A percentile compares a stretch with the other conserved stretches of the same genome.
These are phyloP conservation scores for Cebus imitator DNA, from an alignment of 2,113 vertebrate species.

Conservation along the genomic window DNA sequence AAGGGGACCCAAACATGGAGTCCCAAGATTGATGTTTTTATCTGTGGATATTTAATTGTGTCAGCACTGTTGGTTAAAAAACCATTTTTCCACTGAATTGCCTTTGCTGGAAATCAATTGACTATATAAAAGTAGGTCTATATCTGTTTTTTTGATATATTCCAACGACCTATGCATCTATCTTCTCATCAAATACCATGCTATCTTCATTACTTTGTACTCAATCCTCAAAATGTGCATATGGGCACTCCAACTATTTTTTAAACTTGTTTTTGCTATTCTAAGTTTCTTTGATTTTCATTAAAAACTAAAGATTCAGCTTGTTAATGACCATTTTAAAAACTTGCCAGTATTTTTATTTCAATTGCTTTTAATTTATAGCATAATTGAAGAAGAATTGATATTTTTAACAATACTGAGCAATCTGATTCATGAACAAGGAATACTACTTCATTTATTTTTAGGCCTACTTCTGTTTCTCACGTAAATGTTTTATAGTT, in stretches of 20 bases:
- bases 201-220: background rate
- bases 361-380: background rate
- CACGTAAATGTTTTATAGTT: background rate
- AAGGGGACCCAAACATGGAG: no score
- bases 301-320: background rate
- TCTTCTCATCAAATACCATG: background rate
- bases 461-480: background rate
- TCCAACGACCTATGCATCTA: background rate
- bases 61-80: background rate
- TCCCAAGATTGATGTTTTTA: background rate
- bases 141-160: background rate
- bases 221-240: background rate
- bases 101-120: background rate
- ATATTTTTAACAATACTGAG: background rate
- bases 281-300: background rate
- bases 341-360: background rate
- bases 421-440: background rate
- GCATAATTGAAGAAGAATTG: background rate
- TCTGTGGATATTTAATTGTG: background rate
- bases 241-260: background rate
- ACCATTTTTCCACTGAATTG: background rate
- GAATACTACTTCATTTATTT: background rate
- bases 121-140: background rate
- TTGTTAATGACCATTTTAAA: background rate
- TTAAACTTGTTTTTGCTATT: background rate